These are phyloP conservation scores for Dastarcus helophoroides DNA, from an alignment of 2,888 invertebrate species.

Conservation along the genomic window DNA sequence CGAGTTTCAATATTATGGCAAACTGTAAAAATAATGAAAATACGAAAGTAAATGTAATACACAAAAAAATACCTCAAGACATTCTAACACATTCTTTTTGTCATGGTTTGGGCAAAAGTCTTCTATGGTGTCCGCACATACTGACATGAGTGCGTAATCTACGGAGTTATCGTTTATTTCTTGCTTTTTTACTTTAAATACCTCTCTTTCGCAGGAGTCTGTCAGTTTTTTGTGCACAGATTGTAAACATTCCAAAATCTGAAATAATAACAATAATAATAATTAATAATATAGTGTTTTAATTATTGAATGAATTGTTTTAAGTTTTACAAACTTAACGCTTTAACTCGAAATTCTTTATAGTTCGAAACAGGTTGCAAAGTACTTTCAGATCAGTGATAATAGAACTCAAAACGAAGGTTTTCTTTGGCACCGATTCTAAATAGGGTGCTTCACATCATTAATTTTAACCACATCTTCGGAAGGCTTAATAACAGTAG, in stretches of 20 bases:
- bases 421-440: no score
- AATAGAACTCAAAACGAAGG: no score
- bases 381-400: no score
- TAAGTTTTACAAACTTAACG: no score
- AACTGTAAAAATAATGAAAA: background rate
- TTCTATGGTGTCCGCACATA: conserved; percentile 78
- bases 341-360: no score
- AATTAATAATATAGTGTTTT: no score
- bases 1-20: background rate
- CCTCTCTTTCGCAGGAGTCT: conserved; percentile 60
- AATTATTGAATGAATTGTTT: no score
- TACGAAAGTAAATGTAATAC: background rate
- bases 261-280: conserved; percentile 24
- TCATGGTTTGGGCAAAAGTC: conserved; percentile 69
- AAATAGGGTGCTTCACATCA: no score
- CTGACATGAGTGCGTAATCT: conserved; percentile 73
- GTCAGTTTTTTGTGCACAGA: conserved; percentile 49
- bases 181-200: conserved; percentile 78
- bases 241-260: conserved; percentile 74
- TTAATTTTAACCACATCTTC: no score
- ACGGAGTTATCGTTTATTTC: conserved; percentile 78
- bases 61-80: conserved; percentile 53
- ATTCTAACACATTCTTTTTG: conserved; percentile 57
- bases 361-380: no score
- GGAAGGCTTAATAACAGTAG: no score